Percentiles rank a stretch among this genome's conserved stretches.
These are phyloP conservation scores for Halichoeres trimaculatus DNA, from an alignment of 2,113 vertebrate species.

Conservation along the genomic window DNA sequence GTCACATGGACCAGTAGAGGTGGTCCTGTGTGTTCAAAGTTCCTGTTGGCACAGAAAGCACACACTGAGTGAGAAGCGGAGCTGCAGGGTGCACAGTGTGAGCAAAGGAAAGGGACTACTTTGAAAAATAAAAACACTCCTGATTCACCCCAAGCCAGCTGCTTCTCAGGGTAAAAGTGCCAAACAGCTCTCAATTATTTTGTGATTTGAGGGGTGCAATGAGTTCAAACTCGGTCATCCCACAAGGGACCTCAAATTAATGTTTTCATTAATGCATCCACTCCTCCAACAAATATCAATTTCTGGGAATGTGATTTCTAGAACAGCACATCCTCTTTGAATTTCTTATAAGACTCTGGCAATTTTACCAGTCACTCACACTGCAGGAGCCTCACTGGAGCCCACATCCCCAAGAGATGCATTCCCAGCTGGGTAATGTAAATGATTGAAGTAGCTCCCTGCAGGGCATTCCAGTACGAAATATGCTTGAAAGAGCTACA, in stretches of 20 bases:
- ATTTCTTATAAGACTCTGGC: constrained; percentile 28
- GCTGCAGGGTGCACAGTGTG: constrained; percentile 10
- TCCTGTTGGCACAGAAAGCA: constrained; percentile 8
- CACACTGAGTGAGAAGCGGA: neutral
- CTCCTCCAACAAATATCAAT: constrained; percentile 3
- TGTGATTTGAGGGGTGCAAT: constrained; percentile 26
- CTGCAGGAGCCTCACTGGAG: constrained; percentile 20
- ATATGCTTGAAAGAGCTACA: constrained; percentile 38
- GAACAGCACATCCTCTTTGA: constrained; percentile 4
- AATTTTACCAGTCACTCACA: constrained; percentile 12
- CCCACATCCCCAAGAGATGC: constrained; percentile 12
- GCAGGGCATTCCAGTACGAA: constrained; percentile 30
- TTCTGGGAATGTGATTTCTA: constrained; percentile 5
- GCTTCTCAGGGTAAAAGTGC: neutral
- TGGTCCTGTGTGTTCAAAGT: constrained; percentile 11
- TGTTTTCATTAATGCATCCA: constrained; percentile 13
- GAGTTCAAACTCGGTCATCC: neutral
- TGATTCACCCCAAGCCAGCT: neutral
- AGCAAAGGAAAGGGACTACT: constrained; percentile 26
- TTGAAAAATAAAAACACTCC: constrained; percentile 35
- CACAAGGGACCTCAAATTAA: constrained; percentile 13
- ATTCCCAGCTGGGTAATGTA: constrained; percentile 33
- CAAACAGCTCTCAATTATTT: neutral
- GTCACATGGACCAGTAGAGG: constrained; percentile 10
- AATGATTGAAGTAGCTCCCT: constrained; percentile 41